phyloP scores from a whole-genome alignment of 2,888 invertebrate genomes.

The Ellobium chinense region DNA sequence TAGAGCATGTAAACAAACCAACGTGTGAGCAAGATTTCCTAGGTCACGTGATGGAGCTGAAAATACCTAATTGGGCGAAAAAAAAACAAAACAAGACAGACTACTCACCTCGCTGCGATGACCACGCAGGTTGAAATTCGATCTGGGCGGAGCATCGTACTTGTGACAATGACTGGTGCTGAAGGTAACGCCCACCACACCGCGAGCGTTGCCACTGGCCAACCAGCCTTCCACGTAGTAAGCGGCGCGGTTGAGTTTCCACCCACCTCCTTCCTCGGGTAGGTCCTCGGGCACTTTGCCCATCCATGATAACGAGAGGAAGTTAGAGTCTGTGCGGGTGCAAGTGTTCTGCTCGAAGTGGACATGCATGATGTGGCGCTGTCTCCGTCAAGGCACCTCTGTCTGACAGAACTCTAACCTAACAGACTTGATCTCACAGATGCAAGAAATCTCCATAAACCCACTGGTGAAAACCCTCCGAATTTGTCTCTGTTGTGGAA shows the following conservation, averaged over 20 bases:
- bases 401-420: background rate
- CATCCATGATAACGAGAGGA: slow-evolving; percentile 98
- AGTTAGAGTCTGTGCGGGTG: slow-evolving; percentile 96
- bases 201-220: slow-evolving; percentile 93
- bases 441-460: no score
- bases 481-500: no score
- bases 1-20: no score
- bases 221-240: slow-evolving; percentile 99
- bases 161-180: slow-evolving; percentile 95
- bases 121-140: slow-evolving; percentile 97
- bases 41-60: no score
- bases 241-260: slow-evolving; percentile 96
- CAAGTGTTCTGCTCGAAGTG: slow-evolving; percentile 96
- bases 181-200: slow-evolving; percentile 97
- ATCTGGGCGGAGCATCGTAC: slow-evolving; percentile 87
- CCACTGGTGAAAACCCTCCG: no score
- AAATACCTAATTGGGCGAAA: no score
- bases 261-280: slow-evolving; percentile 89
- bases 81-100: no score
- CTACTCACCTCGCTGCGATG: slow-evolving; percentile 93
- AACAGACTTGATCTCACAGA: no score
- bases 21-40: no score
- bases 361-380: slow-evolving; percentile 91
- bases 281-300: slow-evolving; percentile 97
- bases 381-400: background rate